Evolutionary conservation across 2,113 vertebrate genomes (phyloP), one percentile per base, ranked within the genome.

Genomic region (Cyphomyrus discorhynchus): DNA sequence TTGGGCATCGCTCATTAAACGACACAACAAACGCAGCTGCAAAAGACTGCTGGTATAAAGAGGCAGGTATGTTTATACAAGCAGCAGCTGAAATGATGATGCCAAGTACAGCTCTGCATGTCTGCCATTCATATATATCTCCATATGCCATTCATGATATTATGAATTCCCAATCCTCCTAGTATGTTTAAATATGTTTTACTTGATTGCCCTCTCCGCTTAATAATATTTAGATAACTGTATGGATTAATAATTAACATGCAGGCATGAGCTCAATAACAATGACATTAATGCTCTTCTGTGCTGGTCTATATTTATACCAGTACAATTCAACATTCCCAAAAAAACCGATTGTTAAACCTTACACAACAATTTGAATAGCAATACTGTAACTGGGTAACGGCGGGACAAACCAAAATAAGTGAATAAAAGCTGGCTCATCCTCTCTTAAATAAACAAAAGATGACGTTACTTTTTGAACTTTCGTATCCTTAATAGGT

Each of bases 131-230:
- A 85, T 47, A 31, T 86, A 19, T 35, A 17, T 35, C 49, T 53
- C 13, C 47, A 52, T 53, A 17, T 31, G 47, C 11, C 49, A 86
- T 15, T 86, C 15, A 3, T 1, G 11, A 8, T 6, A 31, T 35
- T 27, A 0, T 53, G 7, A 56, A 87, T 27, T 39, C 49, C 50
- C 7, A 15, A 52, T 27, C 27, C 9, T 52, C 35, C n/a, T 11
- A 35, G 85, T 19, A 87, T 52, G n/a, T 49, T 86, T 27, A 56
- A 86, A 52, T 85, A 85, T 13, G 27, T 87, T 87, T 53, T 87
- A 39, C 6, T 87, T 56, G 50, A 35, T 50, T 27, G 11, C 50
- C 47, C 27, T 35, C 31, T 53, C 27, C 5, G 27, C 31, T 52
- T 87, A 53, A 52, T 87, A 52, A 52, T 56, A 53, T 87, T 87